Evolutionary conservation across 1,140 invertebrate genomes (phyloP).

Genomic region (Brachionus koreanus): DNA sequence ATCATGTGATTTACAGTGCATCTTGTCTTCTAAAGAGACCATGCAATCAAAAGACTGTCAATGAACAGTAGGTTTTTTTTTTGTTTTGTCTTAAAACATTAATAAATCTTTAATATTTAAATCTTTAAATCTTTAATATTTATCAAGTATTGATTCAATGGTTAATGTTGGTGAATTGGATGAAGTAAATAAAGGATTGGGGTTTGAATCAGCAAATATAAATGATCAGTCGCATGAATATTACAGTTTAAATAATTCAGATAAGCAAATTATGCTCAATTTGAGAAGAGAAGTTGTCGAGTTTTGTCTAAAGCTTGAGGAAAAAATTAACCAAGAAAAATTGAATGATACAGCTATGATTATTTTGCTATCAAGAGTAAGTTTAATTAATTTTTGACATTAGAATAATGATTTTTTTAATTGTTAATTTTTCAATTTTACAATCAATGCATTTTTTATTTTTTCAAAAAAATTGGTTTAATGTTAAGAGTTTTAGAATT

Average conservation of each 20-base stretch:
- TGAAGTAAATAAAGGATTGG: conserved; percentile 19
- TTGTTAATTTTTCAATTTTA: too few species aligned
- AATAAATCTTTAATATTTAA: too few species aligned
- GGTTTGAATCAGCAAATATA: conserved; percentile 11
- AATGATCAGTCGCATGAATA: conserved; percentile 6
- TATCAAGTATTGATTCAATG: conserved; percentile 3
- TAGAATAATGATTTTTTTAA: neutral
- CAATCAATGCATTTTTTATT: too few species aligned
- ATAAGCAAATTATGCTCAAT: neutral
- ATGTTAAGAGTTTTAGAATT: too few species aligned
- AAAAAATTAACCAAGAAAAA: neutral
- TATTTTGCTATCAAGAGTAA: conserved; percentile 33
- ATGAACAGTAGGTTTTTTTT: conserved; percentile 2
- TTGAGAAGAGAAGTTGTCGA: neutral
- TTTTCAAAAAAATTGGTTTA: too few species aligned
- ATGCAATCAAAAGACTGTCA: neutral
- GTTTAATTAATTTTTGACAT: neutral
- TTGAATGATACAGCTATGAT: conserved; percentile 26
- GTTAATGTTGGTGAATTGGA: neutral
- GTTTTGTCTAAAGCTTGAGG: neutral
- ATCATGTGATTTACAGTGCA: conserved; percentile 46
- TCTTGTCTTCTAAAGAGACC: conserved; percentile 47
- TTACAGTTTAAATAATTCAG: neutral
- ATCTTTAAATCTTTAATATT: conserved; percentile 10
- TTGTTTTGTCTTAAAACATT: neutral